Percentiles rank a stretch among this genome's conserved stretches.
phyloP scores from a whole-genome alignment of 2,888 invertebrate genomes.

The Drosophila borealis region DNA sequence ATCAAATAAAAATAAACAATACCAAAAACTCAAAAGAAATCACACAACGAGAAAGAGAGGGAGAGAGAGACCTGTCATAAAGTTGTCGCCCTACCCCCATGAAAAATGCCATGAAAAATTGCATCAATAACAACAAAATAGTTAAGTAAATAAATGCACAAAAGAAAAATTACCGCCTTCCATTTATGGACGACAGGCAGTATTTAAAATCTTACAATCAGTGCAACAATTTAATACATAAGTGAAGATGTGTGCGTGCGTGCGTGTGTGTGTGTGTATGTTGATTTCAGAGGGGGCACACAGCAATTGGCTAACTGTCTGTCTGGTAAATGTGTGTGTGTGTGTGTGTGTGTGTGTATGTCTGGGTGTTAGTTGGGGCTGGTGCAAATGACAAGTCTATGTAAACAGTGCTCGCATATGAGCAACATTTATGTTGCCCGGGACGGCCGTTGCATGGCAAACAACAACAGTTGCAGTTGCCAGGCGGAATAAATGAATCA shows the following conservation, averaged over 20 bases:
- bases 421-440: constrained; percentile 68
- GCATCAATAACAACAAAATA: constrained; percentile 22
- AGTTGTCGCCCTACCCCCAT: constrained; percentile 43
- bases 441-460: constrained; percentile 17
- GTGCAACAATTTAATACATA: constrained; percentile 62
- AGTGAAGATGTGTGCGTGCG: constrained; percentile 10
- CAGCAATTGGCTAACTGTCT: constrained; percentile 40
- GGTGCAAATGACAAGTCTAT: constrained; percentile 68
- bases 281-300: not conserved
- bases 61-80: constrained; percentile 8
- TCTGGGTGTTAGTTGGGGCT: constrained; percentile 32
- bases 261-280: constrained; percentile 7
- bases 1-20: constrained; percentile 46
- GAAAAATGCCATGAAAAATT: constrained; percentile 18
- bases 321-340: constrained; percentile 32
- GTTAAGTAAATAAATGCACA: constrained; percentile 63
- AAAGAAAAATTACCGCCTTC: constrained; percentile 60
- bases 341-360: not conserved
- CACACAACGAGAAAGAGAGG: not conserved
- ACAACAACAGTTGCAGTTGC: constrained; percentile 31
- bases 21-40: constrained; percentile 12
- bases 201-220: constrained; percentile 50
- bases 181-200: constrained; percentile 27
- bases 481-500: constrained; percentile 48
- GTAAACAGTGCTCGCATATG: constrained; percentile 60